Evolutionary conservation across 2,797 vertebrate species (phyloP).

Genomic region (Myotis daubentonii): DNA sequence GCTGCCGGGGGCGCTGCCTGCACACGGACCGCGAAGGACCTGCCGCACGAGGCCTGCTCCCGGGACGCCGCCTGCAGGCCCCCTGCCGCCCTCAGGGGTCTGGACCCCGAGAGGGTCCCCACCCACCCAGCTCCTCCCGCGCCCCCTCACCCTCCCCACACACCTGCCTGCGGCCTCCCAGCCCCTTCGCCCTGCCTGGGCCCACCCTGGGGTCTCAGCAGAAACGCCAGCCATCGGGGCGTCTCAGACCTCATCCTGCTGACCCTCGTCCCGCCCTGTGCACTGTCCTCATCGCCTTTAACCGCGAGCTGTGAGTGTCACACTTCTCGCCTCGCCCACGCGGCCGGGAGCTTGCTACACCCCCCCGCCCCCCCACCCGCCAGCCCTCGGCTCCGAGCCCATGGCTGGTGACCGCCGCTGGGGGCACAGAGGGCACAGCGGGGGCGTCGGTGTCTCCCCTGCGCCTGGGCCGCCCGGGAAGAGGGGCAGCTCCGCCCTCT

Average conservation of each 20-base stretch:
- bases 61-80: background rate
- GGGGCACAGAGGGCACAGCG: background rate
- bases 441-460: background rate
- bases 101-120: fast-evolving
- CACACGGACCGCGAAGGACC: too few species aligned
- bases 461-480: fast-evolving
- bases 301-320: too few species aligned
- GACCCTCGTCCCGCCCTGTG: background rate
- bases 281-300: background rate
- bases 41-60: too few species aligned
- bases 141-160: fast-evolving
- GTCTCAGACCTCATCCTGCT: fast-evolving
- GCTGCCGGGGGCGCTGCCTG: too few species aligned
- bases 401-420: background rate
- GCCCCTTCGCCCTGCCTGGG: too few species aligned
- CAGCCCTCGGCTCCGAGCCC: fast-evolving
- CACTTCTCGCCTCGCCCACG: background rate
- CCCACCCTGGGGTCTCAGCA: background rate
- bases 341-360: too few species aligned
- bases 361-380: background rate
- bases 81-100: background rate
- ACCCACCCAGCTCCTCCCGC: fast-evolving
- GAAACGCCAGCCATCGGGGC: background rate
- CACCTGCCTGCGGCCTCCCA: background rate
- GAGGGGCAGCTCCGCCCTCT: background rate